Evolutionary conservation across 2,888 invertebrate species (phyloP).

Genomic region (Hirtodrosophila trivittata): DNA sequence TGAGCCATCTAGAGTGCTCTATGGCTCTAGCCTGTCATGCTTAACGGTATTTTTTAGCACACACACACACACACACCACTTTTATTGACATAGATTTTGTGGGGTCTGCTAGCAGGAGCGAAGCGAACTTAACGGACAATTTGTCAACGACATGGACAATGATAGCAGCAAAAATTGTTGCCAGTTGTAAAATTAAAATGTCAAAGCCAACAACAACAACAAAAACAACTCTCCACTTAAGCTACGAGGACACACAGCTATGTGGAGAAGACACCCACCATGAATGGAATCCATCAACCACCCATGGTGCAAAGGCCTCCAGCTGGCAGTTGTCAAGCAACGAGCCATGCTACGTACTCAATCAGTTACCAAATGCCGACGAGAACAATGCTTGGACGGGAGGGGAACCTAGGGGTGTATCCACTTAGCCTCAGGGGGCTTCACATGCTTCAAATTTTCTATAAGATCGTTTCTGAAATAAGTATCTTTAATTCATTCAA

Average conservation of each 20-base stretch:
- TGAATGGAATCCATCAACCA: slow-evolving; percentile 77
- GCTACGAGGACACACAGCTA: slow-evolving; percentile 11
- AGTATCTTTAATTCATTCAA: too few species aligned
- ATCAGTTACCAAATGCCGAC: slow-evolving; percentile 57
- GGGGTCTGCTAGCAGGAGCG: slow-evolving; percentile 3
- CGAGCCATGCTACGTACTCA: slow-evolving; percentile 44
- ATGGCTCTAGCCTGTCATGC: slow-evolving; percentile 33
- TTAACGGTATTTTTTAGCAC: slow-evolving; percentile 61
- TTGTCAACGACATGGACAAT: slow-evolving; percentile 68
- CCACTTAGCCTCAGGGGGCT: slow-evolving; percentile 18
- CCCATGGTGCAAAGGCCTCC: slow-evolving; percentile 64
- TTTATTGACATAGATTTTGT: slow-evolving; percentile 60
- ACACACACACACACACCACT: slow-evolving; percentile 27
- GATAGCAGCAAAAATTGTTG: slow-evolving; percentile 57
- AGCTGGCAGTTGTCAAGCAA: slow-evolving; percentile 57
- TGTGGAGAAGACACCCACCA: slow-evolving; percentile 8
- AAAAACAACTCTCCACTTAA: slow-evolving; percentile 1
- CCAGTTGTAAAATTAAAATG: slow-evolving; percentile 71
- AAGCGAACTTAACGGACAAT: slow-evolving; percentile 52
- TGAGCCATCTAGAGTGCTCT: slow-evolving; percentile 49
- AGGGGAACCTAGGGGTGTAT: not conserved
- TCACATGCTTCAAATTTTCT: slow-evolving; percentile 9
- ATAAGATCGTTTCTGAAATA: slow-evolving; percentile 16
- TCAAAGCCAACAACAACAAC: slow-evolving; percentile 50
- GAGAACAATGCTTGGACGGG: not conserved